phyloP scores from a whole-genome alignment of 2,888 invertebrate species.

The Cerastis leucographa region DNA sequence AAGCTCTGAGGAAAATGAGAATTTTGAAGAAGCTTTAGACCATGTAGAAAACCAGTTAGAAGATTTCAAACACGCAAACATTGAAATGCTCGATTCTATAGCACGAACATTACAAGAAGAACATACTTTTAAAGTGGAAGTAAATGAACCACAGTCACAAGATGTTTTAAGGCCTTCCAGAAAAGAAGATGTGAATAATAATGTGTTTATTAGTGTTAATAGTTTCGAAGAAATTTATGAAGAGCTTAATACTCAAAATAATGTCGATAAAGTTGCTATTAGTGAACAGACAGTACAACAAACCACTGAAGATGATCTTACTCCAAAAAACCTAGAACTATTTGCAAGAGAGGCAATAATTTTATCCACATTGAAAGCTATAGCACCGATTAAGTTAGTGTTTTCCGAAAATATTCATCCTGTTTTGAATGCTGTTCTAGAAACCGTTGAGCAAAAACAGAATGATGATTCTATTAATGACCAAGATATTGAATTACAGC shows the following conservation, averaged over 20 bases:
- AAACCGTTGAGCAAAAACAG: constrained; percentile 65
- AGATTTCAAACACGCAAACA: constrained; percentile 84
- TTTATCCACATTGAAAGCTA: constrained; percentile 68
- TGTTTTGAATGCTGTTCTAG: constrained; percentile 74
- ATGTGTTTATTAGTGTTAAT: constrained; percentile 80
- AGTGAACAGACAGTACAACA: constrained; percentile 9
- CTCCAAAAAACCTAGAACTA: constrained; percentile 46
- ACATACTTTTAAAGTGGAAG: constrained; percentile 77
- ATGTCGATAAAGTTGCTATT: constrained; percentile 18
- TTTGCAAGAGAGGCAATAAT: constrained; percentile 70
- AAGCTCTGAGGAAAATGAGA: constrained; percentile 88
- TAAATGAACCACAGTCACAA: constrained; percentile 59
- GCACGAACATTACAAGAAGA: constrained; percentile 86
- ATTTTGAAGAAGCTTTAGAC: constrained; percentile 89
- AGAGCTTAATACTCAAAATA: constrained; percentile 73
- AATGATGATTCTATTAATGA: constrained; percentile 16
- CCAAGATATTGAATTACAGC: constrained; percentile 29
- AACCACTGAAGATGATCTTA: constrained; percentile 8
- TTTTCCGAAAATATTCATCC: constrained; percentile 73
- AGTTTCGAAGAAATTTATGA: constrained; percentile 88
- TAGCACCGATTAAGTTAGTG: constrained; percentile 70
- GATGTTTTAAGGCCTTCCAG: constrained; percentile 29
- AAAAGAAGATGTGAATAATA: constrained; percentile 82
- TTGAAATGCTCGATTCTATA: constrained; percentile 86
- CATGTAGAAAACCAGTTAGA: constrained; percentile 84